Conservation (phyloP, 2,797 vertebrate species). For the Pristis pectinata region DNA sequence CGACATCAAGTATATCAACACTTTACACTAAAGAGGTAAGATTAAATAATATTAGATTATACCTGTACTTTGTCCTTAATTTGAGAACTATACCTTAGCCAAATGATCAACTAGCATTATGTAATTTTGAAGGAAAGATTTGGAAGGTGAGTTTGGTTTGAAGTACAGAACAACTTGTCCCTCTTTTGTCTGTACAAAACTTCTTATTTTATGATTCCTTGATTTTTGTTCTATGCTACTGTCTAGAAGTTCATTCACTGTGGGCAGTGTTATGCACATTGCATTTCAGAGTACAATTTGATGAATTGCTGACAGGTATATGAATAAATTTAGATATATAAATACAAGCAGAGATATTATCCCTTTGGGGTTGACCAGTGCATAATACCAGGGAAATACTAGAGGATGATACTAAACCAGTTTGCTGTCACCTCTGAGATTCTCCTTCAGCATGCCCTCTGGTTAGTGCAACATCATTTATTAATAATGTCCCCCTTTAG, state of each 20-base stretch:
- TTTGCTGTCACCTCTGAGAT: not conserved
- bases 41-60: not conserved
- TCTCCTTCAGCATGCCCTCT: not conserved
- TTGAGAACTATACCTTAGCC: not conserved
- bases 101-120: not conserved
- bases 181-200: not conserved
- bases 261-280: no score
- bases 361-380: not conserved
- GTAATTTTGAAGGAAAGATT: not conserved
- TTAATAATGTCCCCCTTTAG: not conserved
- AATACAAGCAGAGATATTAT: not conserved
- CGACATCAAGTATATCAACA: not conserved
- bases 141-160: not conserved
- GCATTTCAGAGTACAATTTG: no score
- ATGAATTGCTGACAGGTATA: no score
- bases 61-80: not conserved
- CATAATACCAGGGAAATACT: no score
- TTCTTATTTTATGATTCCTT: not conserved
- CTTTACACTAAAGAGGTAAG: constrained; percentile 30
- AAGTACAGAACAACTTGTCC: not conserved
- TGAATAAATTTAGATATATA: not conserved
- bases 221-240: not conserved
- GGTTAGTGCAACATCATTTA: not conserved
- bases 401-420: no score
- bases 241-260: no score